Percentiles rank a stretch among this genome's conserved stretches.
Evolutionary conservation across 2,888 invertebrate species (phyloP).

Genomic region (Falcaria lacertinaria): DNA sequence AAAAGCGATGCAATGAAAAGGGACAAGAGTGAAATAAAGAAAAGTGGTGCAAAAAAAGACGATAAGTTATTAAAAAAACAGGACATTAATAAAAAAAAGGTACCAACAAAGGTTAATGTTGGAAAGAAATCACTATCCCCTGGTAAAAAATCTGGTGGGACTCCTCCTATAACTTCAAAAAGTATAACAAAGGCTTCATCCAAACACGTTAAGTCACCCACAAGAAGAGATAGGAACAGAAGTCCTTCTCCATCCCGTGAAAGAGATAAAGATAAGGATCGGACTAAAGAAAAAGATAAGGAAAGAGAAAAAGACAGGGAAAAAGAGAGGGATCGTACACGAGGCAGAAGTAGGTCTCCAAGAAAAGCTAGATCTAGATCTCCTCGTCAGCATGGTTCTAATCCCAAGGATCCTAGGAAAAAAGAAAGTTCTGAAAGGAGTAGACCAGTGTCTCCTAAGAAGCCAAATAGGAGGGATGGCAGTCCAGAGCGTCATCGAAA

Average conservation of each 20-base stretch:
- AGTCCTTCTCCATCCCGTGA: slow-evolving; percentile 60
- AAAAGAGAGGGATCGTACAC: slow-evolving; percentile 73
- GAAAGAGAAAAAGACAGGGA: slow-evolving; percentile 73
- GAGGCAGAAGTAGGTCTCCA: slow-evolving; percentile 70
- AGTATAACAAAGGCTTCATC: slow-evolving; percentile 52
- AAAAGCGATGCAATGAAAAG: slow-evolving; percentile 61
- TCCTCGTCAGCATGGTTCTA: slow-evolving; percentile 44
- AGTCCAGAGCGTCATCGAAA: slow-evolving; percentile 67
- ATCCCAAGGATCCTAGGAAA: slow-evolving; percentile 63
- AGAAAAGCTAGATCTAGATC: slow-evolving; percentile 69
- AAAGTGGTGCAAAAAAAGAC: slow-evolving; percentile 62
- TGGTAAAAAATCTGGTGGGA: slow-evolving; percentile 72
- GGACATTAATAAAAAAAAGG: slow-evolving; percentile 57
- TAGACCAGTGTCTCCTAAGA: slow-evolving; percentile 73
- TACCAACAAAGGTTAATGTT: slow-evolving; percentile 49
- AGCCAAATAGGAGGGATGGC: slow-evolving; percentile 58
- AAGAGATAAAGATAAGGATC: slow-evolving; percentile 73
- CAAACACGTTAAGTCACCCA: slow-evolving; percentile 71
- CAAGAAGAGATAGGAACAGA: slow-evolving; percentile 64
- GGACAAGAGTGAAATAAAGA: slow-evolving; percentile 69
- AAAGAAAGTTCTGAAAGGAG: slow-evolving; percentile 74
- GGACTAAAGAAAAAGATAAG: slow-evolving; percentile 59
- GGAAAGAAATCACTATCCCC: slow-evolving; percentile 74
- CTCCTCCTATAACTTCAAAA: slow-evolving; percentile 71
- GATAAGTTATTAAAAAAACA: slow-evolving; percentile 61